Evolutionary conservation across 2,113 vertebrate species (phyloP).

Genomic region (Aptenodytes patagonicus): DNA sequence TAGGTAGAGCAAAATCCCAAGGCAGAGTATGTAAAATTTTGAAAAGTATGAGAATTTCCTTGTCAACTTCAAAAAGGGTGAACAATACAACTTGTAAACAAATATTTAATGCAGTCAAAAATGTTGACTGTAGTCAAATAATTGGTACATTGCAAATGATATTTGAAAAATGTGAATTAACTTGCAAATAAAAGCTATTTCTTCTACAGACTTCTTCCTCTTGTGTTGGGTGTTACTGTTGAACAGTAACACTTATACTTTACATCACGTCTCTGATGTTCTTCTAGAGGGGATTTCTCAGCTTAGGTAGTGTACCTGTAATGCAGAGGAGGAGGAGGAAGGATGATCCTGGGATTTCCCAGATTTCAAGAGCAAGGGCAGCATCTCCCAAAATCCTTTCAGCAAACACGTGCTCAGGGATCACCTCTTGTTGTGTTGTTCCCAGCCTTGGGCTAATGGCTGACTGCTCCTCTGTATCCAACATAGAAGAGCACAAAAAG

Average conservation of each 20-base stretch:
- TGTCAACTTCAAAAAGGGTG: neutral
- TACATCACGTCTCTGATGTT: neutral
- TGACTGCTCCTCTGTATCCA: neutral
- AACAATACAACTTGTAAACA: neutral
- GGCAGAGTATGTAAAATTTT: neutral
- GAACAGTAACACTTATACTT: neutral
- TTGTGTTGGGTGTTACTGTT: neutral
- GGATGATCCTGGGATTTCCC: neutral
- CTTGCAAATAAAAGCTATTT: neutral
- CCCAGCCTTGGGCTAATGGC: neutral
- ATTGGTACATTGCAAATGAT: neutral
- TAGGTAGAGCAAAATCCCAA: neutral
- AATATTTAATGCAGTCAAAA: neutral
- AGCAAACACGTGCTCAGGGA: rapidly evolving
- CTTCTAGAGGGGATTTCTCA: neutral
- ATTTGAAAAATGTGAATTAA: neutral
- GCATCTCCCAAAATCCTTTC: neutral
- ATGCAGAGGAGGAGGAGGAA: neutral
- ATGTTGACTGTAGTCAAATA: too few relatives aligned
- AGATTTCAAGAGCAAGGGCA: neutral
- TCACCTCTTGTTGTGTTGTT: neutral
- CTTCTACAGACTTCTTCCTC: neutral
- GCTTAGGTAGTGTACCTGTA: neutral
- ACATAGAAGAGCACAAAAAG: neutral
- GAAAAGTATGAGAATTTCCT: neutral